A percentile compares a stretch with the other conserved stretches of the same genome.
These are phyloP conservation scores for Poecilobothrus nobilitatus DNA, from an alignment of 2,888 invertebrate genomes.

Conservation along the genomic window DNA sequence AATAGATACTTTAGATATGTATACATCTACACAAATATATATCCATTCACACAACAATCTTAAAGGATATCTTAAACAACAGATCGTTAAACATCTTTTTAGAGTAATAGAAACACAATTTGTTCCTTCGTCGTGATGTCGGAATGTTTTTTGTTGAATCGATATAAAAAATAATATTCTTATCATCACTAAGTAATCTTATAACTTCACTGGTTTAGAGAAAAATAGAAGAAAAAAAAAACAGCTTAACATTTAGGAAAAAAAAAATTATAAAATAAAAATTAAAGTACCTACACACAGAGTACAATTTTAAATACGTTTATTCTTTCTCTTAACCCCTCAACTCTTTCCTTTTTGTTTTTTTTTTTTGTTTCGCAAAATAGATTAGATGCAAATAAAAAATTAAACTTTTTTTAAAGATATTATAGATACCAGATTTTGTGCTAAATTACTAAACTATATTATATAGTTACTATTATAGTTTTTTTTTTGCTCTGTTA, in stretches of 20 bases:
- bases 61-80: constrained; percentile 5
- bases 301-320: no score
- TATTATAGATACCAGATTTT: no score
- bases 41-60: background rate
- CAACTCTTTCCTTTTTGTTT: no score
- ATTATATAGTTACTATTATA: no score
- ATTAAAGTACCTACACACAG: background rate
- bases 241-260: background rate
- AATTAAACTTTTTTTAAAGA: no score
- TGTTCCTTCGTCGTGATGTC: constrained; percentile 6
- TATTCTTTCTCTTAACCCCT: no score
- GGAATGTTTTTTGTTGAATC: background rate
- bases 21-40: background rate
- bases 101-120: constrained; percentile 5
- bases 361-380: no score
- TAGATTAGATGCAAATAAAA: no score
- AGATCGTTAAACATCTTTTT: constrained; percentile 1
- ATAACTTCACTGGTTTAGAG: background rate
- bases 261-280: background rate
- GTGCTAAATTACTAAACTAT: no score
- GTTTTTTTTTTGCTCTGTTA: no score
- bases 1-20: background rate
- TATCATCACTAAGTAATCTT: constrained; percentile 3
- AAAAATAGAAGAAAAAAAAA: background rate
- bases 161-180: background rate